Conservation (phyloP, 1,140 invertebrate species). For the Harlomillsia oculata region DNA sequence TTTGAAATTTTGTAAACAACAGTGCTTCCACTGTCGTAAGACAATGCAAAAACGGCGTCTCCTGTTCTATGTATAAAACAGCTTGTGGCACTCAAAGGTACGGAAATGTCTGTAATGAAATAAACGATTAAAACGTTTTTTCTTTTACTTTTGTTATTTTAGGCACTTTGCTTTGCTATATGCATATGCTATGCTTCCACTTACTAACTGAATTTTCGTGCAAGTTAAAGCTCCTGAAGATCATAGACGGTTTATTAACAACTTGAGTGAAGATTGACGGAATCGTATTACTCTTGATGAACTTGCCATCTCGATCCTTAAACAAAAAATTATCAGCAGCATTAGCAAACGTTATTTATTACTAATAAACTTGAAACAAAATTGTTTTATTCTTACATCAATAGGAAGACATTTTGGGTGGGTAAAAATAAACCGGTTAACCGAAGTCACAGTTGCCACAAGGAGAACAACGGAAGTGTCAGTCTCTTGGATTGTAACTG, state of each 20-base stretch:
- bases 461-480: conserved; percentile 25
- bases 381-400: conserved; percentile 11
- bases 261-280: conserved; percentile 33
- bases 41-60: conserved; percentile 29
- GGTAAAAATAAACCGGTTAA: conserved; percentile 28
- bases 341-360: neutral
- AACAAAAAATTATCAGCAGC: neutral
- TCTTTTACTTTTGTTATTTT: neutral
- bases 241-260: conserved; percentile 18
- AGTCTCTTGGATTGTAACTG: conserved; percentile 31
- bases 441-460: conserved; percentile 30
- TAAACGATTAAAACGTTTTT: neutral
- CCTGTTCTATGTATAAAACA: conserved; percentile 8
- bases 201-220: conserved; percentile 31
- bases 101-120: conserved; percentile 28
- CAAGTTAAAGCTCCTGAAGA: conserved; percentile 24
- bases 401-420: conserved; percentile 22
- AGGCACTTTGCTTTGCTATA: neutral
- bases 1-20: conserved; percentile 22
- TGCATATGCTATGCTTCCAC: neutral
- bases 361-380: neutral
- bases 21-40: conserved; percentile 27
- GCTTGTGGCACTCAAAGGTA: conserved; percentile 25
- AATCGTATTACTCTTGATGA: conserved; percentile 18
- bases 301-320: conserved; percentile 14